Conservation (phyloP, 2,113 vertebrate species). For the Peromyscus californicus region DNA sequence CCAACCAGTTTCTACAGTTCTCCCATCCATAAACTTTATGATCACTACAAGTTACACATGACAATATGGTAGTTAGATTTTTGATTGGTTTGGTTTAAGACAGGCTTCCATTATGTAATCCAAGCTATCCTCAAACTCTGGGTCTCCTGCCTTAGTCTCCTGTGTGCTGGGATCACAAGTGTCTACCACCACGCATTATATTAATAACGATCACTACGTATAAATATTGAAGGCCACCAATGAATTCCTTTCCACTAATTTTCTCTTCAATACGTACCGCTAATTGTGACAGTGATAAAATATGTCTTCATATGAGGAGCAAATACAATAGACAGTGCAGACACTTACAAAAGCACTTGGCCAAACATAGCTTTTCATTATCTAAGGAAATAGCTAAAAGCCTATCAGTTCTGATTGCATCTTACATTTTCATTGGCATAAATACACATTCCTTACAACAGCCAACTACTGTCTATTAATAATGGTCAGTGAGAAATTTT, state of each 20-base stretch:
- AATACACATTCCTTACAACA: background rate
- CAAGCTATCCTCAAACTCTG: background rate
- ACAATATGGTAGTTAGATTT: background rate
- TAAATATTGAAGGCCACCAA: background rate
- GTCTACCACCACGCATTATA: background rate
- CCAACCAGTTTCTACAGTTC: background rate
- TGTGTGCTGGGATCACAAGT: background rate
- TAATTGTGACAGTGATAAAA: background rate
- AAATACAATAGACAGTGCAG: background rate
- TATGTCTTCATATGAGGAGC: background rate
- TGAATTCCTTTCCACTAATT: background rate
- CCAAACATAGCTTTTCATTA: background rate
- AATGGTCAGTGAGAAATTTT: background rate
- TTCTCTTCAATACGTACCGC: background rate
- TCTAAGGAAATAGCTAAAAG: background rate
- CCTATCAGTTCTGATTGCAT: background rate
- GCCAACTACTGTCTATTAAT: background rate
- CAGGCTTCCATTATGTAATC: background rate
- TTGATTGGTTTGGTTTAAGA: background rate
- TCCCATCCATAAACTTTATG: background rate
- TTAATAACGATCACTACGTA: background rate
- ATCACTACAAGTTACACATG: background rate
- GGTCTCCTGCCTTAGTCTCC: background rate
- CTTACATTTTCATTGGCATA: background rate
- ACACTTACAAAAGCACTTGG: background rate